Evolutionary conservation across 2,797 vertebrate genomes (phyloP), one percentile per base, ranked within the genome.

Genomic region (Enteromius paludinosus): DNA sequence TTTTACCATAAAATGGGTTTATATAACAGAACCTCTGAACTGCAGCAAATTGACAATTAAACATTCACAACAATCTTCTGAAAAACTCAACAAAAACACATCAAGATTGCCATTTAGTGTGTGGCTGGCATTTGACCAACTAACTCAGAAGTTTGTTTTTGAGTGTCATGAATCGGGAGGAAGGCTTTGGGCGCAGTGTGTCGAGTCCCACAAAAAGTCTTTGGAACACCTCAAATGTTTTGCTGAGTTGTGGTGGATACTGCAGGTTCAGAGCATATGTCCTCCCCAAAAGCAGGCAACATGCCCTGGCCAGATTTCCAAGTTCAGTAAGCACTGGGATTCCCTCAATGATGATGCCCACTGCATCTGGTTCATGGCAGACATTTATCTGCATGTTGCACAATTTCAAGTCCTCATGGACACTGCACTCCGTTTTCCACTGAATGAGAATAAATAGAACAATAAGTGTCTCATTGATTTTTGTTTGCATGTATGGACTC

Each of bases 271-370:
- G 68, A 17, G 68, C 68, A 70, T 70, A 68, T 68, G 68, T 70
- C 68, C 47, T 17, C 14, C 41, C 23, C 12, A 59, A n/a, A 59
- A 59, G 54, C 10, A 35, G 35, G 35, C 7, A 35, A 35, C 35
- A 35, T 35, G 35, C 35, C 6, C 35, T 35, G 6, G 6, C 35
- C 35, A 35, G 35, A 35, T 35, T 35, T 35, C 35, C 35, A 35
- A 35, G 35, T 35, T 35, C 6, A 3, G 35, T 35, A 35, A 7
- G 35, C 35, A 8, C 35, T 35, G 47, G 15, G 23, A 23, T 85
- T 1, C 81, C 83, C 12, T 87, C 82, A 4, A 78, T 78, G 72
- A 87, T 49, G 71, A 87, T 82, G 18, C 85, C 86, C 56, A 83
- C 81, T 4, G 71, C 82, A 20, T 86, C 77, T 2, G 85, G 86